A percentile compares a stretch with the other conserved stretches of the same genome.
Conservation (phyloP, 2,888 invertebrate genomes). For the Galeruca laticollis region DNA sequence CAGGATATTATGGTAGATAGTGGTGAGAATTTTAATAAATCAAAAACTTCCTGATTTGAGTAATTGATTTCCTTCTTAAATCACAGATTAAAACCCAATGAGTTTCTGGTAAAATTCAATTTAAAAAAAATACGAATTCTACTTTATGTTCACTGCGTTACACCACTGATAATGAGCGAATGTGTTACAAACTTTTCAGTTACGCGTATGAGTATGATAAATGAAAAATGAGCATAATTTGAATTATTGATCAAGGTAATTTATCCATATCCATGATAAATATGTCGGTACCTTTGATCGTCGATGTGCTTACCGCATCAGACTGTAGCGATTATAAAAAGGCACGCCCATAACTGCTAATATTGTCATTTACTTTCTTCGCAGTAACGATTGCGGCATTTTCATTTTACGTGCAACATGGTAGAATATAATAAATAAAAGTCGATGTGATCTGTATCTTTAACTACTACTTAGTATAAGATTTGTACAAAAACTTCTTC, state of each 20-base stretch:
- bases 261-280: slow-evolving; percentile 45
- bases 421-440: too few species aligned
- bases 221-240: slow-evolving; percentile 40
- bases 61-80: too few species aligned
- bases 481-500: too few species aligned
- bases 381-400: slow-evolving; percentile 32
- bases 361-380: slow-evolving; percentile 45
- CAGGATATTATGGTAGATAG: too few species aligned
- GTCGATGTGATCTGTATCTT: too few species aligned
- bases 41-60: too few species aligned
- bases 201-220: slow-evolving; percentile 36
- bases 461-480: too few species aligned
- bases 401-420: slow-evolving; percentile 11
- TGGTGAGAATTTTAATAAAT: too few species aligned
- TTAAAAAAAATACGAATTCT: neutral
- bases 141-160: neutral
- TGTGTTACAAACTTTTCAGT: slow-evolving; percentile 38
- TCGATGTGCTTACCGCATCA: slow-evolving; percentile 48
- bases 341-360: slow-evolving; percentile 45
- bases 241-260: slow-evolving; percentile 43
- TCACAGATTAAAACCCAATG: too few species aligned
- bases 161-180: neutral
- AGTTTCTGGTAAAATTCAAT: too few species aligned
- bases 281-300: slow-evolving; percentile 47
- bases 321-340: slow-evolving; percentile 28